Evolutionary conservation across 2,888 invertebrate genomes (phyloP), one percentile per base, ranked within the genome.

Genomic region (Calliopum simillimum): DNA sequence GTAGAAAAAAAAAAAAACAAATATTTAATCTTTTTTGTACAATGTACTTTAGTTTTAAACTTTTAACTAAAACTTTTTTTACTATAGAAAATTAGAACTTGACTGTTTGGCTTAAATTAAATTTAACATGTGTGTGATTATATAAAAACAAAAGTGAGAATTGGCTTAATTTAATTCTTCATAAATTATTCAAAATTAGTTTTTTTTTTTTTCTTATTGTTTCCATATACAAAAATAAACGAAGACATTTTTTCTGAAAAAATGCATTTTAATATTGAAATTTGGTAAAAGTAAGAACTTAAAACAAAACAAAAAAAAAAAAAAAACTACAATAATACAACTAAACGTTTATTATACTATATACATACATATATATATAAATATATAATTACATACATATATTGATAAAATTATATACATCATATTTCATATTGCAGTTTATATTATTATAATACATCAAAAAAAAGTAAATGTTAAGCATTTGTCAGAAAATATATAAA

Each of bases 1-100:
- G 58, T 49, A 70, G 23, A 44, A 68, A 66, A 68, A 63, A 71
- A 53, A 59, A 62, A 71, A 62, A 53, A 19, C 5, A 25, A 46
- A 51, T 23, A 23, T 41, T 44, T 19, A 51, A 19, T 63, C 69
- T 72, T 67, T 69, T 59, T 71, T 64, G 46, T 51, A 68, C 23
- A 23, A 59, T 47, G 33, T 51, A 11, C 41, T 16, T 25, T 49
- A 63, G 25, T 63, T 51, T 23, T 33, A 25, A n/a, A 25, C 33
- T 25, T 55, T 63, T 58, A 58, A 58, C 33, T 63, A 5, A 63
- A n/a, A 51, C 3, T 25, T 63, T 44, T 25, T 63, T 63, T 62
- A 44, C 12, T 62, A 64, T 46, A 71, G 62, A 47, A 41, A 23
- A 61, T 49, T 56, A 25, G 56, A 68, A 56, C 56, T 33, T 33